These are phyloP conservation scores for Chunga burmeisteri DNA, from an alignment of 2,113 vertebrate species.

Conservation along the genomic window DNA sequence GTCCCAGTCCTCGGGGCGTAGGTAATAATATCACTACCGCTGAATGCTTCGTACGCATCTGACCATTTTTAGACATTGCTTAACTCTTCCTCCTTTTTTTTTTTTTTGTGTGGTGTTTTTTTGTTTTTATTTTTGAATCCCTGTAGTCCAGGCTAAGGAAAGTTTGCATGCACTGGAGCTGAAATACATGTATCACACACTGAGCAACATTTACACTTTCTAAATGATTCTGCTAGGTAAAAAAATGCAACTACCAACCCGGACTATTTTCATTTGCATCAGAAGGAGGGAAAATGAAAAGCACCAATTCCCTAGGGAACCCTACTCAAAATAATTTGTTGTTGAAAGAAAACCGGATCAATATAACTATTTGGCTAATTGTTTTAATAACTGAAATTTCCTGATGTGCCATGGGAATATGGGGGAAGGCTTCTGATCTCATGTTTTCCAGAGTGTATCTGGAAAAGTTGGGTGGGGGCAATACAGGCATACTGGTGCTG, in stretches of 20 bases:
- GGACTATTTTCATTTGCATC: background rate
- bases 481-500: background rate
- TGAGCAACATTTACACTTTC: background rate
- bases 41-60: background rate
- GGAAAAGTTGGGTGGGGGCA: background rate
- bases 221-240: background rate
- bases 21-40: background rate
- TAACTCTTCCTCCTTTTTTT: background rate
- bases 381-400: background rate
- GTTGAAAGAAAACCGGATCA: background rate
- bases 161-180: background rate
- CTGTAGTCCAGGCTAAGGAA: background rate
- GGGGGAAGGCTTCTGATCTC: background rate
- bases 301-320: background rate
- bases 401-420: background rate
- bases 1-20: background rate
- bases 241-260: background rate
- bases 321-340: background rate
- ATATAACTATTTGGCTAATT: background rate
- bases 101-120: background rate
- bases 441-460: background rate
- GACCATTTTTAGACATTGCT: background rate
- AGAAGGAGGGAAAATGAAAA: background rate
- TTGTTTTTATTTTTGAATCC: background rate
- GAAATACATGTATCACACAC: background rate